Evolutionary conservation across 1,140 invertebrate species (phyloP).

Genomic region (Vollenhovia emeryi): DNA sequence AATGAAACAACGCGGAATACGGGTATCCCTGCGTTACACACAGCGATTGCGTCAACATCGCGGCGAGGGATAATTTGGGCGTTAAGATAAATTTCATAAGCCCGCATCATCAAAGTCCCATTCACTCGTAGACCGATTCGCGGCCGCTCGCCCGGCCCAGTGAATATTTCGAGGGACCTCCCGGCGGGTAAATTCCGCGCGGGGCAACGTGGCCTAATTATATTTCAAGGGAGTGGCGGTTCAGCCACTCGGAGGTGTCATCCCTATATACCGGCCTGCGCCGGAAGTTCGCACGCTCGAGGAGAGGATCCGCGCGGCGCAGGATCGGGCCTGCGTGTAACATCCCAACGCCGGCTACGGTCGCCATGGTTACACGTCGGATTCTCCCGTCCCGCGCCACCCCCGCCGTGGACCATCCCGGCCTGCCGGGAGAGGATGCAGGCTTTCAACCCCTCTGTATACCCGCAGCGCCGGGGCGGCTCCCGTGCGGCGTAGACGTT

Average conservation of each 20-base stretch:
- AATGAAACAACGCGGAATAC: not conserved
- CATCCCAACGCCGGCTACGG: conserved; percentile 50
- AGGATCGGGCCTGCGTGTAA: conserved; percentile 77
- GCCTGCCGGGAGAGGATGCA: conserved; percentile 70
- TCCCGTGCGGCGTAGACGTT: conserved; percentile 81
- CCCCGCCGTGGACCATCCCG: conserved; percentile 39
- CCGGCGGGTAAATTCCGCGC: conserved; percentile 13
- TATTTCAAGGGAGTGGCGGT: conserved; percentile 71
- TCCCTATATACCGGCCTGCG: conserved; percentile 47
- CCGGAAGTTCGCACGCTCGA: conserved; percentile 56
- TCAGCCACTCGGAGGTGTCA: conserved; percentile 59
- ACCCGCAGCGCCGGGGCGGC: conserved; percentile 81
- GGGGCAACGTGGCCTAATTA: conserved; percentile 63
- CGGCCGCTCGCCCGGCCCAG: not conserved
- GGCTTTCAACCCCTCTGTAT: conserved; percentile 75
- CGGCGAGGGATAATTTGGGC: not conserved
- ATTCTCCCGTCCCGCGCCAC: not conserved
- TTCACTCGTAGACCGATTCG: not conserved
- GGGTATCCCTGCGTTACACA: not conserved
- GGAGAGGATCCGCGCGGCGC: conserved; percentile 68
- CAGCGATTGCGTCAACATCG: not conserved
- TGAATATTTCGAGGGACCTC: conserved; percentile 46
- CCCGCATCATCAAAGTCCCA: conserved; percentile 36
- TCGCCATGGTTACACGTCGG: conserved; percentile 68
- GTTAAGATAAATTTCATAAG: conserved; percentile 37